phyloP scores from a whole-genome alignment of 1,140 invertebrate species.

The Drosophila grimshawi region DNA sequence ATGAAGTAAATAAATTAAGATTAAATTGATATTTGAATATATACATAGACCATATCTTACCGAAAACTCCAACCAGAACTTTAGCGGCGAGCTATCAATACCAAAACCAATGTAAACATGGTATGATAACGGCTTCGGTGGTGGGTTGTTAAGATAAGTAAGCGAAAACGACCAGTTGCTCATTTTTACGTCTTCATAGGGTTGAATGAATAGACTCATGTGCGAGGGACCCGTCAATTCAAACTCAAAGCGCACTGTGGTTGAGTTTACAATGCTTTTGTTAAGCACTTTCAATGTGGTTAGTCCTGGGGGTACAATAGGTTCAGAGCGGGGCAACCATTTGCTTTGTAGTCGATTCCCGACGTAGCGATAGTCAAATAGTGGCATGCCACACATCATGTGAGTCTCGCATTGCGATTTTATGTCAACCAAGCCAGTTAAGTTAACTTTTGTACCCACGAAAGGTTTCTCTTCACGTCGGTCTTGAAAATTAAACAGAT shows the following conservation, averaged over 20 bases:
- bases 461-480: slow-evolving; percentile 88
- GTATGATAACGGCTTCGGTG: slow-evolving; percentile 86
- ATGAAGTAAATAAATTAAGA: neutral
- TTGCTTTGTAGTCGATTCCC: slow-evolving; percentile 23
- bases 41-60: neutral
- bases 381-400: slow-evolving; percentile 90
- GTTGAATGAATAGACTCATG: slow-evolving; percentile 88
- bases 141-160: slow-evolving; percentile 84
- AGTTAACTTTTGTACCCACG: slow-evolving; percentile 58
- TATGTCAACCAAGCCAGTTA: slow-evolving; percentile 86
- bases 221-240: slow-evolving; percentile 87
- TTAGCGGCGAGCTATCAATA: slow-evolving; percentile 86
- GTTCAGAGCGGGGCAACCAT: slow-evolving; percentile 57
- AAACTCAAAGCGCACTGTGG: slow-evolving; percentile 45
- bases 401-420: slow-evolving; percentile 87
- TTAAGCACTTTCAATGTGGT: slow-evolving; percentile 35
- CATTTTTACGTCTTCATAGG: slow-evolving; percentile 86
- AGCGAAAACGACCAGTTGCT: slow-evolving; percentile 87
- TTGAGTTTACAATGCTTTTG: slow-evolving; percentile 28
- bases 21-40: neutral
- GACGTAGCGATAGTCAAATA: slow-evolving; percentile 86
- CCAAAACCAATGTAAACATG: slow-evolving; percentile 88
- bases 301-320: slow-evolving; percentile 37
- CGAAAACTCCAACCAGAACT: slow-evolving; percentile 79
- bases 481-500: slow-evolving; percentile 90